These are phyloP conservation scores for Physocephala rufipes DNA, from an alignment of 2,888 invertebrate genomes.

Conservation along the genomic window DNA sequence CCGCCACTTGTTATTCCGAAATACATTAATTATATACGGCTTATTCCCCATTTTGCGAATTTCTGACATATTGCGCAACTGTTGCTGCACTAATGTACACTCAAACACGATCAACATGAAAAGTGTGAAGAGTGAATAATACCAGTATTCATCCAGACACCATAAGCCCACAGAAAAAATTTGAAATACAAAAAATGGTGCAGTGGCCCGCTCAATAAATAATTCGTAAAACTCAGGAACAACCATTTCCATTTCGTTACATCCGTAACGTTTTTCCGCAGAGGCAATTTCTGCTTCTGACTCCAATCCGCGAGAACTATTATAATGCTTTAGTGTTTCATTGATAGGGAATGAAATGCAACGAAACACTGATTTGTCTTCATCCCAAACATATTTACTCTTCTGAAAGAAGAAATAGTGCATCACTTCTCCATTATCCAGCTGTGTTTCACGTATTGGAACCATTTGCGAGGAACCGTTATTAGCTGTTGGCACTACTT, in stretches of 20 bases:
- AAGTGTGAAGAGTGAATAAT: conserved; percentile 95
- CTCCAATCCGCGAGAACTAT: conserved; percentile 86
- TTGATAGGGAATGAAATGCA: conserved; percentile 87
- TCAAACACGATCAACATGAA: conserved; percentile 97
- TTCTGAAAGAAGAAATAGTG: conserved; percentile 97
- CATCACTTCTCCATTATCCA: conserved; percentile 68
- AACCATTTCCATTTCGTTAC: conserved; percentile 87
- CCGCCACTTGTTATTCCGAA: conserved; percentile 91
- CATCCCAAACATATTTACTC: conserved; percentile 92
- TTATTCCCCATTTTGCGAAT: conserved; percentile 99
- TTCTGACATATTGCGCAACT: conserved; percentile 97
- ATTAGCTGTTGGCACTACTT: conserved; percentile 95
- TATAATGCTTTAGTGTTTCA: conserved; percentile 75
- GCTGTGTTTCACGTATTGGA: conserved; percentile 74
- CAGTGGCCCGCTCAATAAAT: conserved; percentile 97
- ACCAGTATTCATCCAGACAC: conserved; percentile 99
- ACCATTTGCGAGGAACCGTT: conserved; percentile 98
- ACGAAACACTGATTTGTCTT: conserved; percentile 81
- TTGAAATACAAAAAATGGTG: conserved; percentile 99
- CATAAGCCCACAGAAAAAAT: conserved; percentile 98
- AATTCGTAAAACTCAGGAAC: conserved; percentile 97
- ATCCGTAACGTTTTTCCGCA: conserved; percentile 86
- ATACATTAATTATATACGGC: conserved; percentile 89
- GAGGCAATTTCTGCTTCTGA: conserved; percentile 81
- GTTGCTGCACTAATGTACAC: conserved; percentile 97